Evolutionary conservation across 2,888 invertebrate species (phyloP).

Genomic region (Criorhina ranunculi): DNA sequence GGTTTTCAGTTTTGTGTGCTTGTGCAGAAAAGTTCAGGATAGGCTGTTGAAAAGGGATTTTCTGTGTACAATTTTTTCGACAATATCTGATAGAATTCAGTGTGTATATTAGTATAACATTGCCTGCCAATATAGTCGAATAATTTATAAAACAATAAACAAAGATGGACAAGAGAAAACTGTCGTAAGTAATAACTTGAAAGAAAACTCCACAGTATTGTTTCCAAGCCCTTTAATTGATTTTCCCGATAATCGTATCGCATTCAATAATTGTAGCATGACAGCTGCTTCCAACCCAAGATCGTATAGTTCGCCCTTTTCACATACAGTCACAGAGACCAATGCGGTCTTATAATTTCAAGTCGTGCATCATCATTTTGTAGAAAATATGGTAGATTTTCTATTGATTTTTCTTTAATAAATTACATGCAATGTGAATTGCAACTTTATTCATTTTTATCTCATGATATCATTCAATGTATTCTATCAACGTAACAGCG

Average conservation of each 20-base stretch:
- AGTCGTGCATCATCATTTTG: neutral
- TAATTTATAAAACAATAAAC: slow-evolving; percentile 13
- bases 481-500: neutral
- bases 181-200: slow-evolving; percentile 83
- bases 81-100: slow-evolving; percentile 4
- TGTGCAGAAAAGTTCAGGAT: slow-evolving; percentile 40
- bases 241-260: slow-evolving; percentile 36
- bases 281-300: slow-evolving; percentile 11
- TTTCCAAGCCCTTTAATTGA: slow-evolving; percentile 41
- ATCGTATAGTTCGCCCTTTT: neutral
- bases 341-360: neutral
- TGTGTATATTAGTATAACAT: slow-evolving; percentile 22
- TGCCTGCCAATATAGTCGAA: neutral
- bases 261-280: slow-evolving; percentile 6
- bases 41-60: slow-evolving; percentile 19
- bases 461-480: neutral
- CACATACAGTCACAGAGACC: neutral
- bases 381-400: neutral
- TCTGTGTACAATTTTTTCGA: slow-evolving; percentile 18
- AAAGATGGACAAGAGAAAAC: slow-evolving; percentile 84
- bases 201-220: neutral
- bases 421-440: neutral
- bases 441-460: neutral
- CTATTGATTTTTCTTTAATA: slow-evolving; percentile 23
- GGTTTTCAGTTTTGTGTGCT: slow-evolving; percentile 40